Evolutionary conservation across 2,113 vertebrate species (phyloP), one percentile per base, ranked within the genome.

Genomic region (Agelaius tricolor): DNA sequence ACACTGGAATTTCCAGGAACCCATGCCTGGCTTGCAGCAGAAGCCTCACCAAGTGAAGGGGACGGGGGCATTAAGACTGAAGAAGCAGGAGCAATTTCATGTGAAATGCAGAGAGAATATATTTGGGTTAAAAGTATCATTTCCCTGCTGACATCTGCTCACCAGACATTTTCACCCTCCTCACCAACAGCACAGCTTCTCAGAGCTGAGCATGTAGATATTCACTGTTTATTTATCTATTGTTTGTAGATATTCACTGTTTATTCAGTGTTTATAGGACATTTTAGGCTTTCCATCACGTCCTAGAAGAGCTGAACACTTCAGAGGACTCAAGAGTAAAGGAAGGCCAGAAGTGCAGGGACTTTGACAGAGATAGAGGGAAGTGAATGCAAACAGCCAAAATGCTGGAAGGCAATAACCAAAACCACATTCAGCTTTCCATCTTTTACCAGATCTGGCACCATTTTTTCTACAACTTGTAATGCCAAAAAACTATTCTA

Each of bases 291-390:
- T 82, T 27, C 14, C 31, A 82, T 10, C 19, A 20, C 3, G 4
- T 26, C 43, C 37, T 59, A 24, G 57, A 85, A 41, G 23, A 63
- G 37, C 31, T 54, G n/a, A 82, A 41, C 11, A 1, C 20, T 62
- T 82, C 52, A 59, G 75, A 41, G 15, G 11, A 52, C 28, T 82
- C 31, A 31, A 55, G 49, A 81, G 8, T 4, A 61, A 74, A 77
- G 13, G 15, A 23, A 51, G 4, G 7, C 14, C 28, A 71, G 65
- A 43, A 66, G 27, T 1, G 0, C 0, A 16, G 4, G 1, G 14
- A 21, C 9, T 39, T 47, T 5, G 15, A 11, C 11, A 63, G 9
- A 35, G 21, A 24, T 15, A 76, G n/a, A 73, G 39, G 8, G 24
- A 90, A 84, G 13, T 7, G 6, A 78, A 30, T 58, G 15, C 7